Evolutionary conservation across 1,140 invertebrate genomes (phyloP).

Genomic region (Drosophila erecta): DNA sequence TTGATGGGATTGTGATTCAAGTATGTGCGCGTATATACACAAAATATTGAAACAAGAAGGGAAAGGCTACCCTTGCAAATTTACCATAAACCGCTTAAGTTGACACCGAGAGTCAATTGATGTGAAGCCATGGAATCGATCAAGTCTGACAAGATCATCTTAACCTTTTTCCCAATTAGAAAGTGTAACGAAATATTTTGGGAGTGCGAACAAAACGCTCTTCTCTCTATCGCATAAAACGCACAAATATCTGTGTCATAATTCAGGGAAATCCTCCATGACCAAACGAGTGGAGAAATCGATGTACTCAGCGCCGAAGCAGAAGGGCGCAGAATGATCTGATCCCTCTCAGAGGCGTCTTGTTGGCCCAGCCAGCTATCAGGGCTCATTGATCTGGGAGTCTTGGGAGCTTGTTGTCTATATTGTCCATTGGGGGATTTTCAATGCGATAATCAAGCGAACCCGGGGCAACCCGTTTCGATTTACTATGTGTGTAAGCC

Average conservation of each 20-base stretch:
- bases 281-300: slow-evolving; percentile 1
- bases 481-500: slow-evolving; percentile 30
- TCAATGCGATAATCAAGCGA: slow-evolving; percentile 46
- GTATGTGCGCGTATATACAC: slow-evolving; percentile 15
- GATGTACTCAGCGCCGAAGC: slow-evolving; percentile 10
- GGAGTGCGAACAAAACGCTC: slow-evolving; percentile 4
- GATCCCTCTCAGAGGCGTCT: slow-evolving; percentile 44
- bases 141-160: slow-evolving; percentile 29
- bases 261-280: slow-evolving; percentile 16
- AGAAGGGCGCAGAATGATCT: slow-evolving; percentile 34
- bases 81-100: neutral
- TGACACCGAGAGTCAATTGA: slow-evolving; percentile 4
- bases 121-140: slow-evolving; percentile 11
- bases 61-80: slow-evolving; percentile 30
- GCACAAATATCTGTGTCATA: slow-evolving; percentile 1
- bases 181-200: slow-evolving; percentile 36
- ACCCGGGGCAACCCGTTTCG: slow-evolving; percentile 24
- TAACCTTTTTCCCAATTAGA: slow-evolving; percentile 21
- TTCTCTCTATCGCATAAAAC: neutral
- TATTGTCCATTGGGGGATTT: slow-evolving; percentile 23
- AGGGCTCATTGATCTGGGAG: slow-evolving; percentile 69
- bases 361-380: slow-evolving; percentile 57
- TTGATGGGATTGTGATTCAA: slow-evolving; percentile 47
- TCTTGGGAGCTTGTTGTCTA: slow-evolving; percentile 11
- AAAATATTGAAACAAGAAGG: slow-evolving; percentile 8